Evolutionary conservation across 2,797 vertebrate species (phyloP).

Genomic region (Oryzias dopingdopingensis): DNA sequence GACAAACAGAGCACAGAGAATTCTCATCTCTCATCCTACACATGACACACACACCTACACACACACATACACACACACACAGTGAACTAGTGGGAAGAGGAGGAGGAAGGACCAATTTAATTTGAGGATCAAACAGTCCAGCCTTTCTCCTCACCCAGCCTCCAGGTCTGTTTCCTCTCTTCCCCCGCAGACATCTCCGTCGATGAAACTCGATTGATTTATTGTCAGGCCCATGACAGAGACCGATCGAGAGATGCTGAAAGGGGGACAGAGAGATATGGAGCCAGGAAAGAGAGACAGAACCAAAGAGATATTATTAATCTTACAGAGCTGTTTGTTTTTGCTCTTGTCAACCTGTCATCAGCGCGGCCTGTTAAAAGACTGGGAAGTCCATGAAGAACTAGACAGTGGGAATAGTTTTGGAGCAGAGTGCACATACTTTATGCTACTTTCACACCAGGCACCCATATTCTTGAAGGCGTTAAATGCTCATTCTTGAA

Average conservation of each 20-base stretch:
- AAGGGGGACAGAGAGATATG: slow-evolving; percentile 32
- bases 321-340: slow-evolving; percentile 26
- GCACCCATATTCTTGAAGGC: too few relatives aligned
- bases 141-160: slow-evolving; percentile 33
- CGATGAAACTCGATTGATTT: slow-evolving; percentile 66
- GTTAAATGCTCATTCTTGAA: too few relatives aligned
- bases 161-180: slow-evolving; percentile 52
- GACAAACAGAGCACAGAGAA: too few relatives aligned
- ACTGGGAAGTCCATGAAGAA: slow-evolving; percentile 2
- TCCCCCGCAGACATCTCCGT: slow-evolving; percentile 64
- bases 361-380: slow-evolving; percentile 4
- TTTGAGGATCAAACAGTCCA: slow-evolving; percentile 29
- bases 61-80: slow-evolving; percentile 14
- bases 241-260: slow-evolving; percentile 31
- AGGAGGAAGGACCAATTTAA: slow-evolving; percentile 42
- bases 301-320: slow-evolving; percentile 50
- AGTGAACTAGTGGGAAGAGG: slow-evolving; percentile 6
- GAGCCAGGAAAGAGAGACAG: slow-evolving; percentile 19
- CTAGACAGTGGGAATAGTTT: neutral
- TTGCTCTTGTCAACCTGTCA: slow-evolving; percentile 29
- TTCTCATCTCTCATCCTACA: too few relatives aligned
- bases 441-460: too few relatives aligned
- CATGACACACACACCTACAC: slow-evolving; percentile 6
- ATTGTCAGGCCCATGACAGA: slow-evolving; percentile 55
- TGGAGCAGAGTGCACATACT: neutral